Conservation (phyloP, 2,888 invertebrate genomes). For the Macrosiphum euphorbiae region DNA sequence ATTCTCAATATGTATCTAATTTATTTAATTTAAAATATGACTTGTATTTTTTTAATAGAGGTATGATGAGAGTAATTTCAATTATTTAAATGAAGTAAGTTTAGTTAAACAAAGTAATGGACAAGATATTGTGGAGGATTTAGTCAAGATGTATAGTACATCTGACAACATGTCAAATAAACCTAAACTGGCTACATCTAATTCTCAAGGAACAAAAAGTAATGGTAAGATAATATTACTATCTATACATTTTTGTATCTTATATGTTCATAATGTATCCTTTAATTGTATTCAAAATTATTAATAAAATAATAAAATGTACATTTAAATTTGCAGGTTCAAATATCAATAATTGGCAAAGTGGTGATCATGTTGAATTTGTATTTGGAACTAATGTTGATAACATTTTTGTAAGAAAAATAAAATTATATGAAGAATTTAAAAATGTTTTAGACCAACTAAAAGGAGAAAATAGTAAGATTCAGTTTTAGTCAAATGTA, state of each 20-base stretch:
- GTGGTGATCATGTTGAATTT: slow-evolving; percentile 36
- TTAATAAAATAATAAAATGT: not conserved
- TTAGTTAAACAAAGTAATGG: slow-evolving; percentile 25
- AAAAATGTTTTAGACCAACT: slow-evolving; percentile 10
- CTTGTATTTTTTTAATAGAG: not conserved
- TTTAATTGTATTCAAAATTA: not conserved
- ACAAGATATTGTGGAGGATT: slow-evolving; percentile 37
- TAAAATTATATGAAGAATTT: slow-evolving; percentile 23
- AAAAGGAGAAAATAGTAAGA: slow-evolving; percentile 47
- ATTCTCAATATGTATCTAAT: not conserved
- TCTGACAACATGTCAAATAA: not conserved
- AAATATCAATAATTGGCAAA: not conserved
- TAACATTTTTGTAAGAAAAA: not conserved
- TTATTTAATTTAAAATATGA: not conserved
- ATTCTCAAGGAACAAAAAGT: not conserved
- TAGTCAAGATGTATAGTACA: not conserved
- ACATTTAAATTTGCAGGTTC: not conserved
- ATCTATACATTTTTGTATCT: not conserved
- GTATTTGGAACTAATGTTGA: slow-evolving; percentile 33
- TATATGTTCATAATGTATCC: not conserved
- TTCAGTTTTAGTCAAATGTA: not conserved
- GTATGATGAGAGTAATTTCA: slow-evolving; percentile 31
- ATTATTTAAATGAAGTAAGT: slow-evolving; percentile 40
- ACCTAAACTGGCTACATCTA: not conserved
- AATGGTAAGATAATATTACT: slow-evolving; percentile 6